Evolutionary conservation across 1,140 invertebrate species (phyloP), one percentile per base, ranked within the genome.

Genomic region (Thaumetopoea pityocampa): DNA sequence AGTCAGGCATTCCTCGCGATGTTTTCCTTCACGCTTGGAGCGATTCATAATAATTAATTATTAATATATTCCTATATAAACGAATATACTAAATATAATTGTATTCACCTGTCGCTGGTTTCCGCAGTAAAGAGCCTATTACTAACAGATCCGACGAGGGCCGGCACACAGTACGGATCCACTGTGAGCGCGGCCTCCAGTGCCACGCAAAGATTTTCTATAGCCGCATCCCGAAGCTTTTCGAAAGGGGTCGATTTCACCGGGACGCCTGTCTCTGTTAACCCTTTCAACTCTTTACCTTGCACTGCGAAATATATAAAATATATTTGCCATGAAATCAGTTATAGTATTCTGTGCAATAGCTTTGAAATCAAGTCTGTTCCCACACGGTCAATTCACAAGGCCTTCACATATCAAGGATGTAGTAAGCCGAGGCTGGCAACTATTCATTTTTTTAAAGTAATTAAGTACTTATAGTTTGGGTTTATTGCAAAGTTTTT

Each of bases 161-260:
- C 97, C 9, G 96, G 92, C 0, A 99, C 94, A 85, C 96, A 98
- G 64, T 96, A 93, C 18, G 92, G 90, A 83, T 99, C 97, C 1
- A 94, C 88, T 5, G 89, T 89, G 26, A 97, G 88, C 0, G 96
- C 95, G 1, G 97, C 93, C 71, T 96, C 92, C 17, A 99, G 64
- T 11, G 97, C 96, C 53, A 95, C 92, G 76, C 97, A 99, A 3
- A 99, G 86, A 81, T 99, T 99, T 68, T 97, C 94, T 54, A 99
- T 98, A 1, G 97, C 96, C 3, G 96, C 94, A 80, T 98, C 96
- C 28, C 97, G 83, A 41, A 94, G 73, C 27, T 94, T 94, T 72
- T 98, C 95, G 82, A 98, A 95, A 0, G 79, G 76, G 3, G 76
- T 80, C 1, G 76, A 83, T 22, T 83, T 83, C 1, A 70, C 59